These are phyloP conservation scores for Sebastes diploproa DNA, from an alignment of 2,797 vertebrate species.

Conservation along the genomic window DNA sequence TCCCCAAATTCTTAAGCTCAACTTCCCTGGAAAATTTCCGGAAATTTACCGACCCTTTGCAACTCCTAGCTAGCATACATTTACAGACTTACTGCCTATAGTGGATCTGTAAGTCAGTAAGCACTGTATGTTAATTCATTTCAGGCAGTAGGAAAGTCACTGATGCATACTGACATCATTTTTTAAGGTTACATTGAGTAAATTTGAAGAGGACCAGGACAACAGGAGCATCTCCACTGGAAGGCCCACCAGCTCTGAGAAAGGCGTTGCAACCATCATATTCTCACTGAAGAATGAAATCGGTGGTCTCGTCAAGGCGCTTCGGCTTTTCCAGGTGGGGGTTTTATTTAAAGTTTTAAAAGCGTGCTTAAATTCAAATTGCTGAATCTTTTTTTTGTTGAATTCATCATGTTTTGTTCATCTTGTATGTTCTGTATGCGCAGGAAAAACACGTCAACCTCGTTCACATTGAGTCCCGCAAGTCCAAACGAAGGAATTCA, in stretches of 20 bases:
- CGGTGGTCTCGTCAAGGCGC: slow-evolving; percentile 88
- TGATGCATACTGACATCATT: neutral
- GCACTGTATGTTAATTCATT: neutral
- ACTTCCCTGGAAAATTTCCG: too few relatives aligned
- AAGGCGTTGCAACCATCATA: slow-evolving; percentile 84
- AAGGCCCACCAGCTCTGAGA: slow-evolving; percentile 59
- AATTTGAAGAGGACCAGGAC: slow-evolving; percentile 63
- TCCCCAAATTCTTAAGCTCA: too few relatives aligned
- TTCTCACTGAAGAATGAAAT: slow-evolving; percentile 94
- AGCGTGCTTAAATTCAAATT: neutral
- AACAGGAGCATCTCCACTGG: slow-evolving; percentile 35
- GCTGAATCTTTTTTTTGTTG: neutral
- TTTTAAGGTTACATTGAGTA: slow-evolving; percentile 5
- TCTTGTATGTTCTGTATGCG: neutral
- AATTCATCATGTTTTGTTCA: neutral
- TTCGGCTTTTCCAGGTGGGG: slow-evolving; percentile 91
- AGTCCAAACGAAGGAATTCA: slow-evolving; percentile 89
- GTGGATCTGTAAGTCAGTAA: neutral
- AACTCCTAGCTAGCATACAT: neutral
- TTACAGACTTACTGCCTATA: neutral
- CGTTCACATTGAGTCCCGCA: slow-evolving; percentile 92
- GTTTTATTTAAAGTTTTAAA: neutral
- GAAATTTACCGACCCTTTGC: too few relatives aligned
- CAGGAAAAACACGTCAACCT: slow-evolving; percentile 94
- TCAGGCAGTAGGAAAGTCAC: neutral